Evolutionary conservation across 1,140 invertebrate species (phyloP).

Genomic region (Aphidius gifuensis): DNA sequence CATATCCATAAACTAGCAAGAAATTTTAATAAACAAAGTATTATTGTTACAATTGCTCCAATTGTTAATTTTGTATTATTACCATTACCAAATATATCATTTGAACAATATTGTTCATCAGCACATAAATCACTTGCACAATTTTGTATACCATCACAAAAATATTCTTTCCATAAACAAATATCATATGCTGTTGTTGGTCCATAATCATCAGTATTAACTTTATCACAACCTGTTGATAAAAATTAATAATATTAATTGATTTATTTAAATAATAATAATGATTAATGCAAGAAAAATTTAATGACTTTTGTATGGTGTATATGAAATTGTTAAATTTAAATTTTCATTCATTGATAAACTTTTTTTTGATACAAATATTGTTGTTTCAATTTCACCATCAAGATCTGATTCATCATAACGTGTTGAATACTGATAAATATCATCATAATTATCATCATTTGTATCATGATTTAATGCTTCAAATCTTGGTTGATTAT

Average conservation of each 20-base stretch:
- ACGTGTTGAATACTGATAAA: slow-evolving; percentile 18
- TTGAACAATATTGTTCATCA: slow-evolving; percentile 42
- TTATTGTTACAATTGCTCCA: slow-evolving; percentile 45
- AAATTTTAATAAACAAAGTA: slow-evolving; percentile 48
- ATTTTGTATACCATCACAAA: slow-evolving; percentile 47
- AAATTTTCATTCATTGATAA: slow-evolving; percentile 29
- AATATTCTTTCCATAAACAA: slow-evolving; percentile 41
- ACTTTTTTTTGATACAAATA: slow-evolving; percentile 40
- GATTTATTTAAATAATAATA: slow-evolving; percentile 6
- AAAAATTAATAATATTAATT: background rate
- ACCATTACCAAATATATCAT: slow-evolving; percentile 31
- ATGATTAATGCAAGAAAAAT: background rate
- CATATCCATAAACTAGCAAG: slow-evolving; percentile 48
- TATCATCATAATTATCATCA: slow-evolving; percentile 10
- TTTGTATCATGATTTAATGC: no score
- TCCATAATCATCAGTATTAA: slow-evolving; percentile 14
- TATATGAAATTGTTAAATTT: slow-evolving; percentile 41
- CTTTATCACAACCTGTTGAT: slow-evolving; percentile 17
- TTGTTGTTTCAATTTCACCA: slow-evolving; percentile 41
- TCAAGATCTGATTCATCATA: slow-evolving; percentile 22
- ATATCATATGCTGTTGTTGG: slow-evolving; percentile 19
- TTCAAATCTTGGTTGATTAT: background rate
- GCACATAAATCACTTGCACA: slow-evolving; percentile 38
- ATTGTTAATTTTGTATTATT: slow-evolving; percentile 48
- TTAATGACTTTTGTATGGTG: slow-evolving; percentile 38